Conservation (phyloP, 2,888 invertebrate genomes). For the Caenorhabditis sp. region DNA sequence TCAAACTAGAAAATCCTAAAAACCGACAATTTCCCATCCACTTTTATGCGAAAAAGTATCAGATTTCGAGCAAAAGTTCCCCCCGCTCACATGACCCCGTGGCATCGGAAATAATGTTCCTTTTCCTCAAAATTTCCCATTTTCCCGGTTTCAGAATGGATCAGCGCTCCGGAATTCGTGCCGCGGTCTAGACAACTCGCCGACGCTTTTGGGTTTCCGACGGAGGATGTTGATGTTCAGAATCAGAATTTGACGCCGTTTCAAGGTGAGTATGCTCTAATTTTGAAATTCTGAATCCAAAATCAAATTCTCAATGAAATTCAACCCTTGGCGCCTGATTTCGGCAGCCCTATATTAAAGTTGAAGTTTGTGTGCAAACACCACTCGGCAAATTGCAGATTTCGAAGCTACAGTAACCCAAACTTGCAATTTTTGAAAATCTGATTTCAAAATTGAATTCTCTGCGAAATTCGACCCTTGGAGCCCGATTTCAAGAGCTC, state of each 20-base stretch:
- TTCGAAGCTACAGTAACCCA: neutral
- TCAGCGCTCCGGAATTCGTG: constrained; percentile 76
- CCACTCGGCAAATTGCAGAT: neutral
- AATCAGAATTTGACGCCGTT: constrained; percentile 5
- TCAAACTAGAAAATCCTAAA: neutral
- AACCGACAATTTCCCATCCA: neutral
- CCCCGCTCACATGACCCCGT: too few species aligned
- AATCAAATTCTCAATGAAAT: too few species aligned
- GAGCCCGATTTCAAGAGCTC: too few species aligned
- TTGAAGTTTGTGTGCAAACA: neutral
- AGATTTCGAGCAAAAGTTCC: neutral
- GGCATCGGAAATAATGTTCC: too few species aligned
- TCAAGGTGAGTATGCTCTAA: constrained; percentile 22
- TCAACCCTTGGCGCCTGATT: too few species aligned
- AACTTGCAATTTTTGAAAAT: too few species aligned
- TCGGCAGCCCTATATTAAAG: neutral
- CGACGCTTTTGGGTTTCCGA: constrained; percentile 47
- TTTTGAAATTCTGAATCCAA: too few species aligned
- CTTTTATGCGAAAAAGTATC: too few species aligned
- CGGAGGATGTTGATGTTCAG: constrained; percentile 16
- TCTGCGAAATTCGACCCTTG: too few species aligned
- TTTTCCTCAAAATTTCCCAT: too few species aligned
- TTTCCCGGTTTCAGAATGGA: constrained; percentile 79
- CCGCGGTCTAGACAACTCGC: constrained; percentile 68
- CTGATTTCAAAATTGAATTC: too few species aligned